Percentiles rank a stretch among this genome's conserved stretches.
Evolutionary conservation across 2,888 invertebrate species (phyloP).

Genomic region (Acheta domesticus): DNA sequence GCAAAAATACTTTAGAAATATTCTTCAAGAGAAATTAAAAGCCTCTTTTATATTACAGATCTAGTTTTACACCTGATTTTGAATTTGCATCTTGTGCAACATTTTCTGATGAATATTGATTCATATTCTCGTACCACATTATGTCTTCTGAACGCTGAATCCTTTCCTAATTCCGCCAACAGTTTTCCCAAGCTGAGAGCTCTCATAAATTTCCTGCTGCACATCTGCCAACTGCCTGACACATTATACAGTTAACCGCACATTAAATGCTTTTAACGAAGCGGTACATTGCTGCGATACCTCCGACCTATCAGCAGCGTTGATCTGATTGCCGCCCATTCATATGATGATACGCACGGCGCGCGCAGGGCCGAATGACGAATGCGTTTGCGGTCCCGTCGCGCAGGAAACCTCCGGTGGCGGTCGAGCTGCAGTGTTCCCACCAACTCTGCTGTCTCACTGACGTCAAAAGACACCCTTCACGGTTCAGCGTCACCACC

Average conservation of each 20-base stretch:
- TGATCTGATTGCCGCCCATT: not conserved
- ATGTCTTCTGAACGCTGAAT: not conserved
- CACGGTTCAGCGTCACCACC: not conserved
- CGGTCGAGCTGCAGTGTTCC: too few species aligned
- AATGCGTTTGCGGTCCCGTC: not conserved
- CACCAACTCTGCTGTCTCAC: too few species aligned
- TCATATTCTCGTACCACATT: too few species aligned
- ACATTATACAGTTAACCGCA: not conserved
- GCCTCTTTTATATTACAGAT: too few species aligned
- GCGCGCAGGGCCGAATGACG: not conserved
- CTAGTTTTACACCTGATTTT: too few species aligned
- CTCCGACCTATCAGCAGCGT: not conserved
- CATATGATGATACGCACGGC: not conserved
- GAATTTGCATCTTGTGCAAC: too few species aligned
- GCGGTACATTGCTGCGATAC: not conserved
- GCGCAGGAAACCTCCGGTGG: too few species aligned
- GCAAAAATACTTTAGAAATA: too few species aligned
- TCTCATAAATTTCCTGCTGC: not conserved
- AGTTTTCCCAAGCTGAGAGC: not conserved
- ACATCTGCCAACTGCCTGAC: not conserved
- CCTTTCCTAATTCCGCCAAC: not conserved
- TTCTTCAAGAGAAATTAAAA: too few species aligned
- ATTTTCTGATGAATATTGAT: too few species aligned
- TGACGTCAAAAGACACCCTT: not conserved
- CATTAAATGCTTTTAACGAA: not conserved